Conservation (phyloP, 2,888 invertebrate genomes). For the Sympetrum striolatum region DNA sequence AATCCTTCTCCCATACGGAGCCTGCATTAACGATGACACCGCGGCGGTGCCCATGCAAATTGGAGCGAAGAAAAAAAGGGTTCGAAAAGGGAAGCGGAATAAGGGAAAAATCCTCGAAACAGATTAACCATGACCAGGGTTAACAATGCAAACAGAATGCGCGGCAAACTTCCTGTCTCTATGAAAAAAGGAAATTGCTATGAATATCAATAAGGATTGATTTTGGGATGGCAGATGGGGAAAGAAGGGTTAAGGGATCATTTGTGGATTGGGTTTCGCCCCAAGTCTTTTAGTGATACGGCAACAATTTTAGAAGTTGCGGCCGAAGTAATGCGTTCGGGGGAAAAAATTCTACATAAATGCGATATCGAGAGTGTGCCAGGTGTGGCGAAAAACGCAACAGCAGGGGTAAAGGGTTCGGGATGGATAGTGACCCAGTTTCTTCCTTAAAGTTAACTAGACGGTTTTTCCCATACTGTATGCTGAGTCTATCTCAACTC, state of each 20-base stretch:
- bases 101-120: neutral
- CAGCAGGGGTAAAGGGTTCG: neutral
- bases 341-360: neutral
- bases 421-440: neutral
- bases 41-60: neutral
- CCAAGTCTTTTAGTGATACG: neutral
- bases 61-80: neutral
- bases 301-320: neutral
- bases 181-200: neutral
- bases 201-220: neutral
- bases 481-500: no score
- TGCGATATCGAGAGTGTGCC: neutral
- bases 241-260: neutral
- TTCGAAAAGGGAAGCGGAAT: neutral
- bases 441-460: no score
- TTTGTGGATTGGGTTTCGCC: neutral
- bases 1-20: neutral
- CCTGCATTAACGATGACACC: neutral
- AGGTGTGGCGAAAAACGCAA: neutral
- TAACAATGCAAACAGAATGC: conserved; percentile 6
- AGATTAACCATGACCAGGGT: conserved; percentile 23
- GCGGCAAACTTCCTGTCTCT: neutral
- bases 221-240: neutral
- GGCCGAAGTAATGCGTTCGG: neutral
- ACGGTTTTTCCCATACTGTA: no score